These are phyloP conservation scores for Thymallus thymallus DNA, from an alignment of 2,113 vertebrate genomes.

Conservation along the genomic window DNA sequence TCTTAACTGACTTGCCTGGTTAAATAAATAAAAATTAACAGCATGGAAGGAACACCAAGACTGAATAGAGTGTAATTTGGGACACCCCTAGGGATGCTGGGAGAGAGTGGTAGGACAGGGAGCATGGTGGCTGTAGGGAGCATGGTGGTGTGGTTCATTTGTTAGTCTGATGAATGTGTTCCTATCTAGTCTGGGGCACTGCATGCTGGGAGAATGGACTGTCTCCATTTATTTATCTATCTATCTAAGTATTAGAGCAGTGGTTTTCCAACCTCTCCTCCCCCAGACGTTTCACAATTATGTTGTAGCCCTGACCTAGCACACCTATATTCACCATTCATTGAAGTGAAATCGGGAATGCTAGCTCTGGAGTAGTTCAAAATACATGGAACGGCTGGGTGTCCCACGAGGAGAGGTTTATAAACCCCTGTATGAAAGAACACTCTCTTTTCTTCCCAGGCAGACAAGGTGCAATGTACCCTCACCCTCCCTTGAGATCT, in stretches of 20 bases:
- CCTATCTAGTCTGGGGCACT: slow-evolving; percentile 30
- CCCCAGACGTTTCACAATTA: too few species aligned
- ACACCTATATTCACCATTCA: too few species aligned
- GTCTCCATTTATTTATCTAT: slow-evolving; percentile 50
- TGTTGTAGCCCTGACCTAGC: too few species aligned
- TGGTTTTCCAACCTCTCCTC: too few species aligned
- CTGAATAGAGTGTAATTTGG: too few species aligned
- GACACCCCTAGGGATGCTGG: too few species aligned
- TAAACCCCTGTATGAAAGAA: slow-evolving; percentile 42
- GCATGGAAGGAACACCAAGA: not conserved
- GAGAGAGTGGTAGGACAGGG: slow-evolving; percentile 7
- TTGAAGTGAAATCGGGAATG: too few species aligned
- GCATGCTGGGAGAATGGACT: slow-evolving; percentile 46
- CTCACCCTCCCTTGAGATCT: slow-evolving; percentile 19
- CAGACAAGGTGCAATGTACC: not conserved
- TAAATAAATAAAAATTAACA: too few species aligned
- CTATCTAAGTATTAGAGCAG: slow-evolving; percentile 11
- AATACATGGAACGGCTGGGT: too few species aligned
- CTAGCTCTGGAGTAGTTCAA: too few species aligned
- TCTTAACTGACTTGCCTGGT: too few species aligned
- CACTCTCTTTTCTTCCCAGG: slow-evolving; percentile 13
- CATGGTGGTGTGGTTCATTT: slow-evolving; percentile 55
- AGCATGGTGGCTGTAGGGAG: slow-evolving; percentile 22
- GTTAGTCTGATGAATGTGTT: slow-evolving; percentile 68
- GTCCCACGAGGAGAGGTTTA: too few species aligned